These are phyloP conservation scores for Pilophorus perplexus DNA, from an alignment of 2,888 invertebrate species.

Conservation along the genomic window DNA sequence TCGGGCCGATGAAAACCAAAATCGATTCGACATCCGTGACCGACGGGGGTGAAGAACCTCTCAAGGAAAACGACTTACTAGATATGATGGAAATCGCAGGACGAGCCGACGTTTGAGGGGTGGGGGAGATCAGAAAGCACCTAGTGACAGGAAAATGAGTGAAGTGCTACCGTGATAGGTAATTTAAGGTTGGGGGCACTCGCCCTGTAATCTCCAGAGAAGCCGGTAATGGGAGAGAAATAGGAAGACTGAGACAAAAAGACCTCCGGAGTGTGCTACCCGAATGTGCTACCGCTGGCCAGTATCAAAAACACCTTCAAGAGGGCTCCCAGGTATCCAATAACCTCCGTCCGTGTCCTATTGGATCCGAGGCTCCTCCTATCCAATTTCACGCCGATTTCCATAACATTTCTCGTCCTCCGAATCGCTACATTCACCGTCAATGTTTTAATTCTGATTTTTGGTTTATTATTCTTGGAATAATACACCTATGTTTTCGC, in stretches of 20 bases:
- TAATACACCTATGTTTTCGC: too few relatives aligned
- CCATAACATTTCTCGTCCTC: too few relatives aligned
- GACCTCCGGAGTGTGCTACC: conserved; percentile 32
- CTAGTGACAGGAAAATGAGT: conserved; percentile 39
- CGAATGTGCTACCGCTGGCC: too few relatives aligned
- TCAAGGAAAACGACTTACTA: conserved; percentile 5
- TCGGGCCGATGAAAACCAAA: too few relatives aligned
- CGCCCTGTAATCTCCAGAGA: conserved; percentile 36
- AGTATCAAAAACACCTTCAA: too few relatives aligned
- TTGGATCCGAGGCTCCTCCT: too few relatives aligned
- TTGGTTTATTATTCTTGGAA: too few relatives aligned
- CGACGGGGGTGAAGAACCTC: background rate
- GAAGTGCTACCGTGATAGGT: conserved; percentile 40
- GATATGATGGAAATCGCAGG: background rate
- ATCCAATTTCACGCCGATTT: too few relatives aligned
- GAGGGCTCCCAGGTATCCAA: too few relatives aligned
- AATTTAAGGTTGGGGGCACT: conserved; percentile 35
- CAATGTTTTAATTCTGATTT: too few relatives aligned
- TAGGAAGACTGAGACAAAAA: conserved; percentile 35
- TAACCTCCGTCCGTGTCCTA: too few relatives aligned
- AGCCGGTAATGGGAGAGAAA: conserved; percentile 37
- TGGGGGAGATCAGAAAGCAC: background rate
- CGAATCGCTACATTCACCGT: too few relatives aligned
- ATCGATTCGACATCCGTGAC: conserved; percentile 33
- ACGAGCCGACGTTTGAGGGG: background rate